Base-by-base conservation (phyloP, 2,797 vertebrate species). In the Acanthis flammea region DNA sequence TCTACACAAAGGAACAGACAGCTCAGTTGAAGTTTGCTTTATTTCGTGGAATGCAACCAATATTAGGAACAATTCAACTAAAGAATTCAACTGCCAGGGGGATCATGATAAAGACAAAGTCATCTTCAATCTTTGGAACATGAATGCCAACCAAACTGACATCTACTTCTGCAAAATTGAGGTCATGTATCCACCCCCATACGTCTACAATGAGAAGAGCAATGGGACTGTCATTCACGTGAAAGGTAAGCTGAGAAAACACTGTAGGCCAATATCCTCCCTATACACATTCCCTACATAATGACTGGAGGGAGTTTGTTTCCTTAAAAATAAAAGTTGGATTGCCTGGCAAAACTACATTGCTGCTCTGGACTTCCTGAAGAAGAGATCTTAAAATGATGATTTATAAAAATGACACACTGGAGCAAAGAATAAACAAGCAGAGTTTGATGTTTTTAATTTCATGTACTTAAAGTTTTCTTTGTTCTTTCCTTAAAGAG, bases 111-210 rank as follows among this genome's bases (percentile, higher is more conserved):
- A 96, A 92, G 93, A 97, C 35, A 97, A 96, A 91, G 97, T 98
- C 19, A 97, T 95, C 41, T 98, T 98, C 93, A 91, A 71, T 71
- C 97, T 98, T 76, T 37, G 61, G 88, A 96, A 97, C 65, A 70
- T 98, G 91, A 94, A 33, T 16, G 96, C 94, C 84, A 97, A 81
- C 70, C 97, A 98, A 94, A 98, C 98, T 35, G 98, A 98, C 86
- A 98, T 98, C 95, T 98, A 98, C 92, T 97, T 97, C 93, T 98
- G 98, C 95, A 97, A 97, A 94, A 98, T 98, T 1, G 98, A 98
- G 73, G 93, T 93, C 45, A 94, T 98, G 95, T 97, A 97, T 83
- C 98, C 98, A 75, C 97, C 98, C 28, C 98, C 98, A 10, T 98
- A 98, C 6, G 86, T 97, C 74, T 85, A 37, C 77, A 97, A 95